Evolutionary conservation across 1,140 invertebrate species (phyloP), one percentile per base, ranked within the genome.

Genomic region (Apolygus lucorum): DNA sequence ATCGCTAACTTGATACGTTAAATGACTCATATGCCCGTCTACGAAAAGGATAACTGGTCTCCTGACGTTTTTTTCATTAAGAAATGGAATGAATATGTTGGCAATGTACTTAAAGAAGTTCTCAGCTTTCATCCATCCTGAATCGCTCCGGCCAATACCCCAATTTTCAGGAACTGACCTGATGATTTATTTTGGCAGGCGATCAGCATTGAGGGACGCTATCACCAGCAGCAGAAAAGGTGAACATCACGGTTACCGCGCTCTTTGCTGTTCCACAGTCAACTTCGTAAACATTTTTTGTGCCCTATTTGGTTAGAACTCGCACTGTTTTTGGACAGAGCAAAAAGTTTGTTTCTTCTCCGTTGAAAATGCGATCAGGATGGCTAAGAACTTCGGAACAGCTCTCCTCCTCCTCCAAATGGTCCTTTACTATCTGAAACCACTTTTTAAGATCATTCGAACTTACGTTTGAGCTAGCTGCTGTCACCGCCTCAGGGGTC

Each of bases 1-100:
- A 13, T 78, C 72, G 52, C 75, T 77, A 21, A 79, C 13, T n/a
- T 76, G 29, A 11, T 79, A 68, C 22, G 76, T 78, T 59, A 78
- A 27, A 70, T 81, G 79, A 49, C 76, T 78, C 21, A 29, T 71
- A 69, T 81, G 79, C 4, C 78, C 78, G 75, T 81, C 79, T 4
- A 63, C 63, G 28, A 52, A 68, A 52, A 52, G 52, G 67, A 52
- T 52, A 52, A 68, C 77, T 42, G 34, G 34, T 17, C 17, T 42
- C 17, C 4, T 17, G 17, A 42, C 17, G 17, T 42, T 42, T 17
- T 42, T 42, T 17, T 42, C 34, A 8, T 17, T 42, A 8, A 17
- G 17, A 17, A 42, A 42, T 42, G 73, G 73, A 71, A 76, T 70
- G 26, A 79, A 73, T 21, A 75, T 69, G 65, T 79, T 79, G 52